Base-by-base conservation (phyloP, 2,113 vertebrate genomes). In the Nesoenas mayeri region DNA sequence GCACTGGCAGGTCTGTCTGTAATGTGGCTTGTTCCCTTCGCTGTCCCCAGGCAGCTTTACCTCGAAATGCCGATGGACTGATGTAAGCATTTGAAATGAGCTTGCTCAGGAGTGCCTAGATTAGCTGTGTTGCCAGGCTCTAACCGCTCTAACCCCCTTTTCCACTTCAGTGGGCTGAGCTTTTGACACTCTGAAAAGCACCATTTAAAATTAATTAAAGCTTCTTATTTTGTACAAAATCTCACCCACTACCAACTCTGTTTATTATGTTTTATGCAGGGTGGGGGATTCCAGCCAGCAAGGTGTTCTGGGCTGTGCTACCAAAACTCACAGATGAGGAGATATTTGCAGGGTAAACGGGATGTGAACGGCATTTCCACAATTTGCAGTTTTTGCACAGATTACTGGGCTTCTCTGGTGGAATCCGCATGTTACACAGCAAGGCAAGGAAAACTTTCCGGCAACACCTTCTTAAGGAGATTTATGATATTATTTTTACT, bases 191-290 rank as follows among this genome's bases (percentile, higher is more conserved):
- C 97, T 98, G 98, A 98, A 99, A 98, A 99, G 99, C 98, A 98
- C 98, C 98, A 99, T 99, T 99, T 99, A 98, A 99, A 99, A 99
- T 99, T 98, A 99, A 99, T 99, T 99, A 99, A 99, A 99, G 98
- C 98, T 98, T 98, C 97, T 98, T 98, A 98, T 97, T 98, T 98
- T 97, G 96, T 96, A 98, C 97, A 97, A 98, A 98, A 98, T 98
- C 98, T 97, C 95, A 88, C 95, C 18, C 50, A 32, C 93, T 97
- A 94, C 88, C 48, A 69, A 91, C 96, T 85, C 93, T 50, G 87
- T 97, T 97, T 96, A 97, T 97, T 98, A 97, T 96, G 95, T 95
- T 97, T 97, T 97, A 92, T 95, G 96, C 95, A 91, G 95, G 58
- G 69, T 53, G 29, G 40, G 54, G 72, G 89, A 56, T 90, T 92